These are phyloP conservation scores for Centropus bengalensis DNA, from an alignment of 2,113 vertebrate genomes.

Conservation along the genomic window DNA sequence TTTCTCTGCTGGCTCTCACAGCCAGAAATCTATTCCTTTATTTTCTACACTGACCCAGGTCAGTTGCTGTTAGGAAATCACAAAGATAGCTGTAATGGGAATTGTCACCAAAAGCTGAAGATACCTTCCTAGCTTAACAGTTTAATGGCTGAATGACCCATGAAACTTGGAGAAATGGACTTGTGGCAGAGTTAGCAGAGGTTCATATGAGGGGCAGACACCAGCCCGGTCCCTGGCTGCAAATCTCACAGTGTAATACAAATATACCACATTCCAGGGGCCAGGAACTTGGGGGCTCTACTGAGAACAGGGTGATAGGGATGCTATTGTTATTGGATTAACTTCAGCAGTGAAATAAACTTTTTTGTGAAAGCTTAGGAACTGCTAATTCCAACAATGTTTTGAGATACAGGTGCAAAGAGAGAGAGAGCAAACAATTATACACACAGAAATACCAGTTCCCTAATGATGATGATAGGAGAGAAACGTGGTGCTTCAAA, in stretches of 20 bases:
- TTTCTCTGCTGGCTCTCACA: not conserved
- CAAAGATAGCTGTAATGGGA: not conserved
- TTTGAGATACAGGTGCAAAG: not conserved
- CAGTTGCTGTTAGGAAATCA: not conserved
- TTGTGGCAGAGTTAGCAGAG: not conserved
- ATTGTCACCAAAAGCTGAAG: fast-evolving
- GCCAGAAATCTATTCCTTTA: not conserved
- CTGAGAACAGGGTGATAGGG: not conserved
- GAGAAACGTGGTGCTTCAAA: not conserved
- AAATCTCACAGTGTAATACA: not conserved
- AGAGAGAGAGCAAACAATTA: not conserved
- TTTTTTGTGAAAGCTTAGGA: not conserved
- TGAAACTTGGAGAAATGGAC: not conserved
- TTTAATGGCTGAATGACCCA: not conserved
- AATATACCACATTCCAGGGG: not conserved
- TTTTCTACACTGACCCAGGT: not conserved
- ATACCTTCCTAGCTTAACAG: not conserved
- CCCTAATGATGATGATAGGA: not conserved
- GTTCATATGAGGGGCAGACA: not conserved
- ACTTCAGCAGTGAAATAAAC: not conserved
- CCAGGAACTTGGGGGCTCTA: not conserved
- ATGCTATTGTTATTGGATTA: not conserved
- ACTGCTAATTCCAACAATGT: not conserved
- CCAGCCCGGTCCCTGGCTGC: not conserved
- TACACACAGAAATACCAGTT: not conserved